Evolutionary conservation across 2,888 invertebrate genomes (phyloP).

Genomic region (Biston stratarius): DNA sequence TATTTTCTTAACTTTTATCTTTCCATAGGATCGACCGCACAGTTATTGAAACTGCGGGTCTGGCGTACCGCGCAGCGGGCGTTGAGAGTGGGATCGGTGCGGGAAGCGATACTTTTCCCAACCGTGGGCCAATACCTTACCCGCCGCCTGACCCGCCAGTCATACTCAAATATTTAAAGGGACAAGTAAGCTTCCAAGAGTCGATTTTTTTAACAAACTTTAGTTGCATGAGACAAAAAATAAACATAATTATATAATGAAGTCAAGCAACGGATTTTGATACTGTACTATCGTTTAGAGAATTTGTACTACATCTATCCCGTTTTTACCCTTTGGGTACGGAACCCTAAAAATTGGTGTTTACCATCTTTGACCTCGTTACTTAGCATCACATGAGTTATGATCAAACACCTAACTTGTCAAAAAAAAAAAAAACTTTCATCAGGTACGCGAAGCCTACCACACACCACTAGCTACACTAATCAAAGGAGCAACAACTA

Average conservation of each 20-base stretch:
- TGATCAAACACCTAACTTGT: no score
- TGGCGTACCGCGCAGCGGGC: conserved; percentile 73
- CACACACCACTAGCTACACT: conserved; percentile 95
- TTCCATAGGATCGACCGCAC: conserved; percentile 73
- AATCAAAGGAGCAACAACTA: conserved; percentile 95
- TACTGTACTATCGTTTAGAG: no score
- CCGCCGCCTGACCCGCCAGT: conserved; percentile 75
- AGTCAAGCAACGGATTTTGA: no score
- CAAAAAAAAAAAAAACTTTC: no score
- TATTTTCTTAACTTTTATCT: background rate
- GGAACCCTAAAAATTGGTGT: no score
- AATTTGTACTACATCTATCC: no score
- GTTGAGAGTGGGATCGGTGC: conserved; percentile 50
- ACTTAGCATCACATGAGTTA: no score
- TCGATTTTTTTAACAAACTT: background rate
- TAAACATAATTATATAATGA: no score
- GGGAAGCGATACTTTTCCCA: conserved; percentile 54
- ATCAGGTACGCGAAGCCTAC: conserved; percentile 93
- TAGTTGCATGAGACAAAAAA: background rate
- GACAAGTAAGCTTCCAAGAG: conserved; percentile 61
- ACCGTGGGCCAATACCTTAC: conserved; percentile 60
- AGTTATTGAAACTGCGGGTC: conserved; percentile 76
- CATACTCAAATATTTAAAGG: conserved; percentile 77
- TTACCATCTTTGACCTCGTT: no score
- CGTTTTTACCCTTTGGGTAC: no score